phyloP scores from a whole-genome alignment of 2,888 invertebrate species.

The Ophonus ardosiacus region DNA sequence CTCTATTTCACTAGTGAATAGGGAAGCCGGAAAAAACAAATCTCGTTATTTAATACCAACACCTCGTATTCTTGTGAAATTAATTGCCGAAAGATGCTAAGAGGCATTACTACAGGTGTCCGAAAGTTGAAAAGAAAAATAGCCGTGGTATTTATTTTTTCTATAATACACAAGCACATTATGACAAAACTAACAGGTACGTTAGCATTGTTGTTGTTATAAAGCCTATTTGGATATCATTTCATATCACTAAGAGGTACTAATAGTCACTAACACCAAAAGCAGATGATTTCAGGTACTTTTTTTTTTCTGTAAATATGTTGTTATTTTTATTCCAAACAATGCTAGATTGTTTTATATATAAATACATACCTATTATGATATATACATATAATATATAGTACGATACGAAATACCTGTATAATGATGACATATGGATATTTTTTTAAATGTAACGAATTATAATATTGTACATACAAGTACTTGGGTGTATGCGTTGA shows the following conservation, averaged over 20 bases:
- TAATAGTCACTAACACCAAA: conserved; percentile 54
- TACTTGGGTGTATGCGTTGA: conserved; percentile 54
- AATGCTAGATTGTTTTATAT: conserved; percentile 20
- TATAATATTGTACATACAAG: conserved; percentile 37
- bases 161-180: conserved; percentile 6
- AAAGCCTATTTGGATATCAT: conserved; percentile 37
- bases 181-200: conserved; percentile 14
- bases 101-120: no score
- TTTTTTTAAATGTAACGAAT: conserved; percentile 62
- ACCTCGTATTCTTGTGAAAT: no score
- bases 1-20: no score
- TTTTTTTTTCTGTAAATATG: conserved; percentile 49
- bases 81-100: no score
- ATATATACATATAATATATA: conserved; percentile 3
- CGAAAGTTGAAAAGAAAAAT: neutral
- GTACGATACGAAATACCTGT: conserved; percentile 55
- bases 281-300: conserved; percentile 39
- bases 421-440: conserved; percentile 59
- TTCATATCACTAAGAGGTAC: conserved; percentile 51
- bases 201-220: conserved; percentile 15
- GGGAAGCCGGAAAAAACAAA: no score
- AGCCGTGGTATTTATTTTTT: neutral
- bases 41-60: no score
- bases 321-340: conserved; percentile 14
- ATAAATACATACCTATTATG: no score